Evolutionary conservation across 2,888 invertebrate species (phyloP), one percentile per base, ranked within the genome.

Genomic region (Sclerodermus sp.): DNA sequence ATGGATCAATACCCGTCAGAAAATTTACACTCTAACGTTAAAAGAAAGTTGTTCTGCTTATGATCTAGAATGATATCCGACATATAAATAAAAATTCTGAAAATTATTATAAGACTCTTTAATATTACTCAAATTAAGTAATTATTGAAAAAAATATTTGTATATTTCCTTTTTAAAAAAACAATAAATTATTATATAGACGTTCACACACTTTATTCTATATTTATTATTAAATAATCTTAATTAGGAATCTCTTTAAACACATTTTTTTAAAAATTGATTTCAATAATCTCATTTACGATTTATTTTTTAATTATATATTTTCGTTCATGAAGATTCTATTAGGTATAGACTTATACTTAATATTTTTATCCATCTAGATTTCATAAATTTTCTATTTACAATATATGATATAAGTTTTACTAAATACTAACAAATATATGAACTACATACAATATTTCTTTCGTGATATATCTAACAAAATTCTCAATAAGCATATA

Each of bases 341-440:
- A n/a, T 59, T 50, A 57, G 57, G 55, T 62, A 59, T 32, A 46
- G 50, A 50, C 62, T 64, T 64, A 52, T 45, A 54, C 62, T 64
- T 64, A 64, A 41, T 34, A 49, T 54, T 57, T 54, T 8, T n/a
- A 34, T 34, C 10, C 34, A 34, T 34, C 10, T n/a, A n/a, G 53
- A 60, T 54, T 64, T 38, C 59, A 45, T 62, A 57, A 47, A 47
- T 57, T 52, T 45, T 56, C 57, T 64, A 64, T 64, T 53, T 64
- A 64, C 64, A 64, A 57, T 64, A 57, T 62, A 62, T 60, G 4
- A 8, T 62, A 64, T 62, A 62, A 60, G 61, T 53, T 51, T 54
- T 53, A 43, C 50, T 56, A 59, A 34, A 56, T 60, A 52, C 57
- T 64, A 52, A 60, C 57, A 60, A 53, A 56, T 64, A 55, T 53